Evolutionary conservation across 2,113 vertebrate genomes (phyloP).

Genomic region (Rhynchomys soricoides): DNA sequence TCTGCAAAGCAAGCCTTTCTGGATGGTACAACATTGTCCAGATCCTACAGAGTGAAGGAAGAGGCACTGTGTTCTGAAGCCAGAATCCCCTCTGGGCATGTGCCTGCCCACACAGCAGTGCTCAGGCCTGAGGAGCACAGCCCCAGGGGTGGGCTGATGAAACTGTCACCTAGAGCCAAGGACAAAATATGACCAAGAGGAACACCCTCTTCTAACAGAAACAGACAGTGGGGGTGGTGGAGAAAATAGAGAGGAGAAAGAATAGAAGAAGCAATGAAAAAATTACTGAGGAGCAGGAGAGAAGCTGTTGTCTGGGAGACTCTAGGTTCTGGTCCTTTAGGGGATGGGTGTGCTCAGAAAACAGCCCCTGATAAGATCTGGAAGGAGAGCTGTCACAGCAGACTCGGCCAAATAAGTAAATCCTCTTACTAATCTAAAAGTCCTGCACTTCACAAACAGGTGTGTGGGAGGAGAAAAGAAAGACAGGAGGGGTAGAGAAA

Average conservation of each 20-base stretch:
- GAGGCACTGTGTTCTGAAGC: not conserved
- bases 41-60: not conserved
- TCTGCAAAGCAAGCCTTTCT: constrained; percentile 30
- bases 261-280: not conserved
- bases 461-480: not conserved
- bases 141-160: not conserved
- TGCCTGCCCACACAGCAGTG: not conserved
- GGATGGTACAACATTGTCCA: not conserved
- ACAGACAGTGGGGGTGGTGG: too few relatives aligned
- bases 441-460: not conserved
- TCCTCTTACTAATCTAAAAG: constrained; percentile 5
- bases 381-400: not conserved
- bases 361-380: not conserved
- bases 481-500: not conserved
- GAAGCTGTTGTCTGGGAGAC: not conserved
- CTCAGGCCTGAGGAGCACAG: fast-evolving
- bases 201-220: not conserved
- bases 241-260: not conserved
- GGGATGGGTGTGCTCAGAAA: too few relatives aligned
- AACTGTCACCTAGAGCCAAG: not conserved
- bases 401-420: not conserved
- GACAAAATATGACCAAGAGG: not conserved
- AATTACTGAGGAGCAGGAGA: fast-evolving
- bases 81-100: not conserved
- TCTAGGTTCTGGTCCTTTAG: not conserved